Percentiles rank a stretch among this genome's conserved stretches.
Conservation (phyloP, 2,888 invertebrate species). For the Synanthedon formicaeformis region DNA sequence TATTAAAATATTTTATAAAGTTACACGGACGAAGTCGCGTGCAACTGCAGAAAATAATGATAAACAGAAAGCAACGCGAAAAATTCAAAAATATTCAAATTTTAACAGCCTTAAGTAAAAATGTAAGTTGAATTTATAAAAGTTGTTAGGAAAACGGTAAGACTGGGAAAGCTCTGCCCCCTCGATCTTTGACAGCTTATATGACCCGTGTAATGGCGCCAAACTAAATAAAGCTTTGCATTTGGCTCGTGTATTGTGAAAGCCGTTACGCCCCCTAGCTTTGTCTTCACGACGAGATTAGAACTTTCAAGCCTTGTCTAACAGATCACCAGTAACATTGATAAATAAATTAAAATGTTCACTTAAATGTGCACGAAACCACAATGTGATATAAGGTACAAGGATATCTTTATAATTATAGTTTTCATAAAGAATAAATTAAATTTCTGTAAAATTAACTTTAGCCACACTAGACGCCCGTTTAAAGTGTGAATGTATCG, state of each 20-base stretch:
- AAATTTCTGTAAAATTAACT: too few species aligned
- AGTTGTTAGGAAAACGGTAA: conserved; percentile 16
- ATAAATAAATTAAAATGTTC: background rate
- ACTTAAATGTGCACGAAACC: background rate
- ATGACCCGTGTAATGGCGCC: conserved; percentile 68
- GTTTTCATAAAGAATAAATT: too few species aligned
- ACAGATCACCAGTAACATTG: too few species aligned
- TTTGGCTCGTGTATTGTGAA: conserved; percentile 48
- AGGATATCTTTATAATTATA: too few species aligned
- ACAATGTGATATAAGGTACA: background rate
- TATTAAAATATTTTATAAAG: too few species aligned
- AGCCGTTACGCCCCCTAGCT: conserved; percentile 38
- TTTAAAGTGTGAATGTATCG: too few species aligned
- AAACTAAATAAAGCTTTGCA: conserved; percentile 66
- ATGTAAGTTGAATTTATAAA: conserved; percentile 33
- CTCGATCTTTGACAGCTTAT: conserved; percentile 66
- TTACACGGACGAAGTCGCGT: too few species aligned
- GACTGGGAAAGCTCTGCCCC: conserved; percentile 25
- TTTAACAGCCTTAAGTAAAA: conserved; percentile 19
- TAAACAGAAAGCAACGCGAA: too few species aligned
- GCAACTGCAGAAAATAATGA: too few species aligned
- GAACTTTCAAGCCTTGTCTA: conserved; percentile 19
- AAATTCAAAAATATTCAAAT: too few species aligned
- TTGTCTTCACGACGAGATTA: conserved; percentile 48
- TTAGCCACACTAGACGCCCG: too few species aligned